Base-by-base conservation (phyloP, 1,140 invertebrate genomes). In the Saxidomus purpurata region DNA sequence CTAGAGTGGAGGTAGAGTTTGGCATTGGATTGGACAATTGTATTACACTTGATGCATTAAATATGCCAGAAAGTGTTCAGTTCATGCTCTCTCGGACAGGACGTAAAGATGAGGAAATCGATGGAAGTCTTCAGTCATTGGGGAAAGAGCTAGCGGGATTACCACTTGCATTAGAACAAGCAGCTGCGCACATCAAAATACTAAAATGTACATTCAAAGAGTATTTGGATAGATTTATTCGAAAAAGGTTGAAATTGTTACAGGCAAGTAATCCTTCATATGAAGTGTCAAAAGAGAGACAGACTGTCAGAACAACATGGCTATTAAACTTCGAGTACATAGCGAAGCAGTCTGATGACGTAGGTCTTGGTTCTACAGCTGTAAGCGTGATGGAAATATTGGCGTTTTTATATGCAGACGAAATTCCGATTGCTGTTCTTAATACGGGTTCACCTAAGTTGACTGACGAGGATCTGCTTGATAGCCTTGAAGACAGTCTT, bases 321-420 rank as follows among this genome's bases (percentile, higher is more conserved):
- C 38, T 43, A 76, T 38, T 76, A 6, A 76, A 76, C 71, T 76
- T 76, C 43, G 67, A 71, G 11, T 71, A 71, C 22, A 55, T 55
- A 4, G 4, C 1, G 11, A 52, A 43, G 28, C 61, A 89, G 19
- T 89, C 87, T 0, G 22, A 59, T 2, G 28, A 84, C 34, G 74
- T 67, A 40, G 81, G 81, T 13, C 19, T 84, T 13, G 82, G n/a
- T n/a, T n/a, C n/a, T n/a, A n/a, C n/a, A 25, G n/a, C n/a, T n/a
- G n/a, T n/a, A n/a, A n/a, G n/a, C n/a, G n/a, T n/a, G n/a, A n/a
- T n/a, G n/a, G n/a, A 84, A 28, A 79, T 84, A 19, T n/a, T 69
- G 0, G 36, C 87, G 13, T 89, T 79, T 77, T 19, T 83, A 0
- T 84, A 38, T 77, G 38, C 69, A 8, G 87, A 89, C 38, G 80